phyloP scores from a whole-genome alignment of 2,113 vertebrate species.

The Pollachius pollachius region DNA sequence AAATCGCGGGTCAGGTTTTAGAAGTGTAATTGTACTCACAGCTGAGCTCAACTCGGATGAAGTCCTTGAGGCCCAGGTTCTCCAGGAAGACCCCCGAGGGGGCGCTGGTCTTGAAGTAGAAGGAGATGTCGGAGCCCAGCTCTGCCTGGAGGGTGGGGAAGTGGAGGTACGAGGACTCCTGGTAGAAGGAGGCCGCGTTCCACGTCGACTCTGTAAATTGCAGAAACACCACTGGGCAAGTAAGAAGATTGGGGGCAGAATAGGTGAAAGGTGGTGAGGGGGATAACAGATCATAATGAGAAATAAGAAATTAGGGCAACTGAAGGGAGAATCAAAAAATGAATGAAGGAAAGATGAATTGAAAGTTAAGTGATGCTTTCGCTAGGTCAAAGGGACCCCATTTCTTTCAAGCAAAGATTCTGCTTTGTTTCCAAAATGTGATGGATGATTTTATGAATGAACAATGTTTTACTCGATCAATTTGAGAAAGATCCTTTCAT shows the following conservation, averaged over 20 bases:
- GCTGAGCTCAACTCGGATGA: slow-evolving; percentile 82
- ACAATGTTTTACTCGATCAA: neutral
- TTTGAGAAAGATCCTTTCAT: neutral
- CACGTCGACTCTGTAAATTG: slow-evolving; percentile 77
- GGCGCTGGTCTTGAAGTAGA: slow-evolving; percentile 84
- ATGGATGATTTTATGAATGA: neutral
- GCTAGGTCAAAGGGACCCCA: too few relatives aligned
- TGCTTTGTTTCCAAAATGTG: too few relatives aligned
- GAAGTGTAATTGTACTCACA: slow-evolving; percentile 71
- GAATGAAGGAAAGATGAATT: too few relatives aligned
- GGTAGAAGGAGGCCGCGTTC: slow-evolving; percentile 84
- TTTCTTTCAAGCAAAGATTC: too few relatives aligned
- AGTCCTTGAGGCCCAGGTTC: slow-evolving; percentile 82
- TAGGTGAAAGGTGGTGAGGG: neutral
- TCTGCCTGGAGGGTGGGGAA: slow-evolving; percentile 81
- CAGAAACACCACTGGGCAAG: neutral
- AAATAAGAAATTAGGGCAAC: neutral
- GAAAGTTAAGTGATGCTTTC: too few relatives aligned
- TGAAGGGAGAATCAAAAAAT: too few relatives aligned
- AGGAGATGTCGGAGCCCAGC: slow-evolving; percentile 81
- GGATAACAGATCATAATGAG: neutral
- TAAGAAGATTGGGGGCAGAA: neutral
- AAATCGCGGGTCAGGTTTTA: too few relatives aligned
- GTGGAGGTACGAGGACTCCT: slow-evolving; percentile 79
- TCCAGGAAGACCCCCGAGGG: slow-evolving; percentile 82